Evolutionary conservation across 1,140 invertebrate species (phyloP).

Genomic region (Drosophila pachea): DNA sequence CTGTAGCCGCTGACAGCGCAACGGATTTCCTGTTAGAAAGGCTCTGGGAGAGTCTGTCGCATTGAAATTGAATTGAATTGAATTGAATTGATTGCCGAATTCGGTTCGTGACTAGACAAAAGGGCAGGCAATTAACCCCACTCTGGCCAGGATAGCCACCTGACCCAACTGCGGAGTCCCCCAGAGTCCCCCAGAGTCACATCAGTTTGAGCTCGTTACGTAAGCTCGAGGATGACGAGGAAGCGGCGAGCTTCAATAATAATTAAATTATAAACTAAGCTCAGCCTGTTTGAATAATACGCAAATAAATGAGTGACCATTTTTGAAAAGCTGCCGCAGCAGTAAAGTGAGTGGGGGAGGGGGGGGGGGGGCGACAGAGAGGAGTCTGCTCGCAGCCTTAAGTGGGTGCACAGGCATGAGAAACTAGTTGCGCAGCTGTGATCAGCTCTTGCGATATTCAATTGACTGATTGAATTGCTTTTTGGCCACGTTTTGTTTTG

Average conservation of each 20-base stretch:
- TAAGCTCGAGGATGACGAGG: constrained; percentile 46
- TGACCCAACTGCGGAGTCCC: constrained; percentile 36
- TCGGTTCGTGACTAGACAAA: constrained; percentile 58
- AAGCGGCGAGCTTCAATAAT: constrained; percentile 52
- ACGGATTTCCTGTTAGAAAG: constrained; percentile 75
- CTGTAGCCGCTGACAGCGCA: constrained; percentile 21
- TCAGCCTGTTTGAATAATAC: constrained; percentile 47
- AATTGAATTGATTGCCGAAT: constrained; percentile 59
- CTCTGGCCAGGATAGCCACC: constrained; percentile 23
- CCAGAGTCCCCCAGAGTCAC: neutral
- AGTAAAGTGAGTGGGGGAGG: neutral
- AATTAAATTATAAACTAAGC: constrained; percentile 72
- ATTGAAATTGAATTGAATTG: constrained; percentile 29
- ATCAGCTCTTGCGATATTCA: no score
- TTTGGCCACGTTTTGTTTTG: constrained; percentile 3
- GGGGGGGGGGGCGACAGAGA: neutral
- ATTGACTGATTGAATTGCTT: no score
- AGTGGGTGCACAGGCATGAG: constrained; percentile 31
- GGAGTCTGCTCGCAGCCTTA: no score
- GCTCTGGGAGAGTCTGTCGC: constrained; percentile 50
- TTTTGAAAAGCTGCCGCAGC: constrained; percentile 23
- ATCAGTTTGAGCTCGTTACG: constrained; percentile 57
- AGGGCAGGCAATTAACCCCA: constrained; percentile 72
- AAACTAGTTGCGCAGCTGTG: neutral
- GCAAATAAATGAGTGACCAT: constrained; percentile 56